Base-by-base conservation (phyloP, 92 coral and sea anemone species). In the Phenganax subtilis region DNA sequence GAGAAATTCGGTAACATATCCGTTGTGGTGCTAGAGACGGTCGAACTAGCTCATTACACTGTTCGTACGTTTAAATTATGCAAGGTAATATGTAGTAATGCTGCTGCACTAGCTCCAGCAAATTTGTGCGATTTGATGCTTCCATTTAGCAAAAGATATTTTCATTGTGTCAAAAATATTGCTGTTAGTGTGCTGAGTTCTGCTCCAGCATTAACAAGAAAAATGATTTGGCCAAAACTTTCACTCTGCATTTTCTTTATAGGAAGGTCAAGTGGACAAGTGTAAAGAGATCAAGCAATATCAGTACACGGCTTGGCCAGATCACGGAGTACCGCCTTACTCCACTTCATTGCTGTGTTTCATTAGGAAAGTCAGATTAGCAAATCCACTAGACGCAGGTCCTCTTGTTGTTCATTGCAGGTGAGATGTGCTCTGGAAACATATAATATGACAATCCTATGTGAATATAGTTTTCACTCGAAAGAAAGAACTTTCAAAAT, bases 261-360 rank as follows among this genome's bases (percentile, higher is more conserved):
- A 76, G 81, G 81, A 76, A 15, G 81, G 81, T 58, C 52, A 58
- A 10, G 17, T 27, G 30, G 82, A 78, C 58, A 15, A 31, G n/a
- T 37, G 57, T 10, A 78, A 27, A 20, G 82, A 78, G 67, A 29
- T 78, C 14, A 78, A 94, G 64, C 98, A 94, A 74, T 94, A 90
- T 77, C 98, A 94, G 87, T 94, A 92, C 77, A 87, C 93, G 17
- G 97, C 92, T 0, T 94, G 98, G 98, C 98, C 98, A 27, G 98
- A 94, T 62, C 98, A 94, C 67, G 96, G 96, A 0, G 93, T 94
- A 1, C 98, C 98, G 0, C 86, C 91, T 12, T 92, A 94, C 63
- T 87, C 97, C 0, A 94, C 98, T 0, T 97, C 98, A 0, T 94
- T 92, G 90, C 85, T 94, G 54, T 92, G 96, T 57, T 94, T 90